phyloP scores from a whole-genome alignment of 2,888 invertebrate genomes.

The Electrophaes corylata region DNA sequence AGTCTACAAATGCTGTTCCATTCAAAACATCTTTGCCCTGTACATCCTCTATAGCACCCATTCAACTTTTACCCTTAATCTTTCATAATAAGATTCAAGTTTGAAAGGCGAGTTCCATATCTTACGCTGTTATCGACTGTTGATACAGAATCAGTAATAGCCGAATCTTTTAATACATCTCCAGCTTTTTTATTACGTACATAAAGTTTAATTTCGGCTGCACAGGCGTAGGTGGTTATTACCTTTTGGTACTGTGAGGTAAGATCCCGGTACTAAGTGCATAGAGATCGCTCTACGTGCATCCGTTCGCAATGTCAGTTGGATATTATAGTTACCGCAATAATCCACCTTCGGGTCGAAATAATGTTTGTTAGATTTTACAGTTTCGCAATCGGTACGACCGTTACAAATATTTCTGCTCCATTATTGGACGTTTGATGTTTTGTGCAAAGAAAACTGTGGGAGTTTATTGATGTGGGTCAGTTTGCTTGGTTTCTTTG shows the following conservation, averaged over 20 bases:
- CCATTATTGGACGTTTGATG: conserved; percentile 30
- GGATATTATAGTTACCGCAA: conserved; percentile 77
- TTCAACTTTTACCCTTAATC: conserved; percentile 36
- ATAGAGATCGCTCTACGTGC: conserved; percentile 78
- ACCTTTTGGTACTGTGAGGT: conserved; percentile 39
- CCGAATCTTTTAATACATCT: conserved; percentile 29
- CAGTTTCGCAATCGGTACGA: conserved; percentile 55
- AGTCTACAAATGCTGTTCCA: conserved; percentile 66
- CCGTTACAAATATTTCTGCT: conserved; percentile 30
- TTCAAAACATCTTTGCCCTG: conserved; percentile 31
- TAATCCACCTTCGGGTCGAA: conserved; percentile 72
- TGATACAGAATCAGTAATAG: conserved; percentile 40
- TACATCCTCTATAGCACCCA: conserved; percentile 27
- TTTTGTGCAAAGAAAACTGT: conserved; percentile 23
- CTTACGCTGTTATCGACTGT: conserved; percentile 48
- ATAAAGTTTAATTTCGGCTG: conserved; percentile 41
- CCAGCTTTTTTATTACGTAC: conserved; percentile 35
- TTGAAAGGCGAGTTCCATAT: conserved; percentile 31
- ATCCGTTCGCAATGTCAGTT: conserved; percentile 76
- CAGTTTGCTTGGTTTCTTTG: conserved; percentile 1
- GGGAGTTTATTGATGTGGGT: conserved; percentile 19
- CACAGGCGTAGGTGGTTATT: conserved; percentile 35
- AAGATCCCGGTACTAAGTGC: conserved; percentile 71
- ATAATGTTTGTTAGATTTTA: conserved; percentile 70
- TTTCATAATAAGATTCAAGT: conserved; percentile 37